Conservation (phyloP, 2,888 invertebrate species). For the Tenthredo distinguenda region DNA sequence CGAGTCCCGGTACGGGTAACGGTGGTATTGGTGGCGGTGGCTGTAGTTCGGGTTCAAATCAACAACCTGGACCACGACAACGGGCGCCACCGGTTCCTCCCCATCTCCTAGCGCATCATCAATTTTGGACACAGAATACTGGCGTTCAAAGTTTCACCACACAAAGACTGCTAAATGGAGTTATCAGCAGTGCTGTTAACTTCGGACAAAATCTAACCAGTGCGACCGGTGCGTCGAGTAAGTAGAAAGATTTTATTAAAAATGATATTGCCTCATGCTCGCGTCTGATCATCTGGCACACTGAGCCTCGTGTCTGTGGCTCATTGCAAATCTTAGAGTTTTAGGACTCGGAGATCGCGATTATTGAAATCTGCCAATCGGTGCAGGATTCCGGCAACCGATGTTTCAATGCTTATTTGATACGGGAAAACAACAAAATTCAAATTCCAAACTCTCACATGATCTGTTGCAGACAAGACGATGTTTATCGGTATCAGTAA, state of each 20-base stretch:
- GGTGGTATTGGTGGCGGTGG: constrained; percentile 50
- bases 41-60: constrained; percentile 50
- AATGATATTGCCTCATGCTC: not conserved
- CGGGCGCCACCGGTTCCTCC: constrained; percentile 80
- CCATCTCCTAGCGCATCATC: constrained; percentile 79
- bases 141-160: constrained; percentile 74
- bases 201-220: constrained; percentile 73
- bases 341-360: not conserved
- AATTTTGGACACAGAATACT: constrained; percentile 75
- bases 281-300: not conserved
- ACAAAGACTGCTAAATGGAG: constrained; percentile 75
- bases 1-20: constrained; percentile 68
- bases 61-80: constrained; percentile 66
- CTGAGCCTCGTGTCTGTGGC: not conserved
- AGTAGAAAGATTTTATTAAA: not conserved
- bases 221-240: constrained; percentile 51
- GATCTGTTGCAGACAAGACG: not conserved
- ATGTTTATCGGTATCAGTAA: no score
- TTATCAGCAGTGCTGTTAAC: constrained; percentile 74
- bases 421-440: no score
- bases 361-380: not conserved
- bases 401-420: not conserved
- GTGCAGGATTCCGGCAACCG: not conserved
- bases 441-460: not conserved
- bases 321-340: not conserved